Base-by-base conservation (phyloP, 2,888 invertebrate species). In the Gryllus longicercus region DNA sequence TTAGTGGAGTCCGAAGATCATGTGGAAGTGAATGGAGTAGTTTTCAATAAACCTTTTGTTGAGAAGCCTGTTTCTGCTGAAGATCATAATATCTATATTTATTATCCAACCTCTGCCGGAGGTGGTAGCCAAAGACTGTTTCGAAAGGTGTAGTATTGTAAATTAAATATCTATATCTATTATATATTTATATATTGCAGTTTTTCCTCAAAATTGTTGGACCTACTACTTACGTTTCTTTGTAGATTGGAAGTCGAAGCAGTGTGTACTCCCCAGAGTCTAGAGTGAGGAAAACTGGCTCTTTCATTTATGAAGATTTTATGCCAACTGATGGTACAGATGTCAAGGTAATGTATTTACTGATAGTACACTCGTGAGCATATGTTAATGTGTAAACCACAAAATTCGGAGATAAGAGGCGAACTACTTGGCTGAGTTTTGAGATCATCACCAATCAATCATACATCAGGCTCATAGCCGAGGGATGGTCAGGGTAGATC, bases 51-150 rank as follows among this genome's bases (percentile, higher is more conserved):
- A 86, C 99, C 99, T 0, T 99, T 99, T 89, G 99, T 99, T 25
- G 99, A 99, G 89, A 99, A 99, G 87, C 99, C 99, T 0, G 96
- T 99, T 11, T 97, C 97, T 38, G 99, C 99, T 0, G 99, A 99
- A 88, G 99, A 99, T 89, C 99, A 99, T 87, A 99, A 99, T 87
- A 98, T 99, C 86, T 98, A 98, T 87, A 99, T 99, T 85, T 99
- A 99, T 88, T 99, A 99, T 88, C 99, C 99, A 1, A 96, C 97
- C 18, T 96, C 97, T 2, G 99, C 99, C 3, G 99, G 96, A 50
- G 99, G 99, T 10, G 99, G 99, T 21, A 97, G 97, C 86, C 99
- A 99, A 86, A 90, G 98, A 83, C 90, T 99, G 74, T 99, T 99
- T 88, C 92, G 99, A 87, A 99, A 99, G 92, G 97, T 96, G 88